Conservation (phyloP, 2,888 invertebrate genomes). For the Creontiades dilutus region DNA sequence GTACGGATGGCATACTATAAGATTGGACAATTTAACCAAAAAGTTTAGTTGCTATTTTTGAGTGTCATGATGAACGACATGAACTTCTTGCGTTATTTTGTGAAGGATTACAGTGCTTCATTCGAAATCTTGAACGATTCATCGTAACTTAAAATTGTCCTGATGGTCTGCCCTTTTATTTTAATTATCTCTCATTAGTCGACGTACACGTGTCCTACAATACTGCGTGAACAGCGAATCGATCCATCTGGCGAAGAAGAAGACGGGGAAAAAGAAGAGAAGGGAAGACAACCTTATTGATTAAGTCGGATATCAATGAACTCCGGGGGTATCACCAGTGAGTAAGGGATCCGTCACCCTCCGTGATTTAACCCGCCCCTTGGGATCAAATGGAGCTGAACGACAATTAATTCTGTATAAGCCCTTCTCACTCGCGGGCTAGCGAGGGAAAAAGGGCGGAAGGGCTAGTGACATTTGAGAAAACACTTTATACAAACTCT, state of each 20-base stretch:
- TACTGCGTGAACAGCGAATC: neutral
- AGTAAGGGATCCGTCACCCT: slow-evolving; percentile 54
- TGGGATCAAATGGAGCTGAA: slow-evolving; percentile 60
- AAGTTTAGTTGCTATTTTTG: no score
- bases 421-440: neutral
- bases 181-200: no score
- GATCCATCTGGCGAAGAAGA: neutral
- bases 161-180: no score
- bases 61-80: no score
- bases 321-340: neutral
- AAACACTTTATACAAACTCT: neutral
- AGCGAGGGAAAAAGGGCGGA: neutral
- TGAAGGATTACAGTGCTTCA: no score
- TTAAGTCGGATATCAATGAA: slow-evolving; percentile 52
- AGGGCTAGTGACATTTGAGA: neutral
- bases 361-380: slow-evolving; percentile 45
- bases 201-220: no score
- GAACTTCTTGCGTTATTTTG: no score
- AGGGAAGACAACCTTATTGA: slow-evolving; percentile 43
- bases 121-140: no score
- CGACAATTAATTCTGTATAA: slow-evolving; percentile 62
- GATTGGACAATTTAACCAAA: no score
- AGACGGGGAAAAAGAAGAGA: slow-evolving; percentile 1
- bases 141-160: no score
- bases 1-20: no score